Percentiles rank a stretch among this genome's conserved stretches.
Evolutionary conservation across 2,888 invertebrate species (phyloP).

Genomic region (Eumacrocentrus americanus): DNA sequence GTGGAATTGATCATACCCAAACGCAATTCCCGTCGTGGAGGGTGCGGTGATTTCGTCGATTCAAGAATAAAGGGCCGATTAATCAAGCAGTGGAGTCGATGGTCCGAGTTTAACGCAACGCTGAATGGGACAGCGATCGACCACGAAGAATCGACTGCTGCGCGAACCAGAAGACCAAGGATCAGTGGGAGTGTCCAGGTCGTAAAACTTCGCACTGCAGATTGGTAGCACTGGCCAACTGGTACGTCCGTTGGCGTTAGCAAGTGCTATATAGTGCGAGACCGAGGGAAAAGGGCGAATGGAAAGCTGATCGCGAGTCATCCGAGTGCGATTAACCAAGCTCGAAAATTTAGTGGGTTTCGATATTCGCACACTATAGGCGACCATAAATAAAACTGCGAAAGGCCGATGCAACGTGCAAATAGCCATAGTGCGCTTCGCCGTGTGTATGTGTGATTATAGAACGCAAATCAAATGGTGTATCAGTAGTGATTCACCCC

Average conservation of each 20-base stretch:
- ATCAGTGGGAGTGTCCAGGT: conserved; percentile 17
- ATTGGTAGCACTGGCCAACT: conserved; percentile 11
- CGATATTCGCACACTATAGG: too few species aligned
- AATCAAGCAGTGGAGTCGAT: too few species aligned
- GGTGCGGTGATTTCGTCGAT: too few species aligned
- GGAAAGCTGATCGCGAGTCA: conserved; percentile 26
- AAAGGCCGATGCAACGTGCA: not conserved
- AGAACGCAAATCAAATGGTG: not conserved
- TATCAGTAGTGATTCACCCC: not conserved
- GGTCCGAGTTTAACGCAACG: conserved; percentile 17
- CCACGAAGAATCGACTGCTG: conserved; percentile 17
- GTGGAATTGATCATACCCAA: too few species aligned
- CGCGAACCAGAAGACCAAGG: conserved; percentile 1
- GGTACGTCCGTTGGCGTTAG: conserved; percentile 5
- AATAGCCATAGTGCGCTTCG: conserved; percentile 2
- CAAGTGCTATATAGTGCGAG: not conserved
- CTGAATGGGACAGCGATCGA: conserved; percentile 24
- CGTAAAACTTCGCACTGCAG: conserved; percentile 27
- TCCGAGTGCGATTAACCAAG: conserved; percentile 34
- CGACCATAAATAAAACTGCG: conserved; percentile 18
- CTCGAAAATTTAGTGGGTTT: not conserved
- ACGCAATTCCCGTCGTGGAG: too few species aligned
- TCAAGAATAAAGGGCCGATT: too few species aligned
- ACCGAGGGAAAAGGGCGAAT: not conserved
- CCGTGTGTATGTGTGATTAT: not conserved